Conservation (phyloP, 2,888 invertebrate genomes). For the Dynastes grantii region DNA sequence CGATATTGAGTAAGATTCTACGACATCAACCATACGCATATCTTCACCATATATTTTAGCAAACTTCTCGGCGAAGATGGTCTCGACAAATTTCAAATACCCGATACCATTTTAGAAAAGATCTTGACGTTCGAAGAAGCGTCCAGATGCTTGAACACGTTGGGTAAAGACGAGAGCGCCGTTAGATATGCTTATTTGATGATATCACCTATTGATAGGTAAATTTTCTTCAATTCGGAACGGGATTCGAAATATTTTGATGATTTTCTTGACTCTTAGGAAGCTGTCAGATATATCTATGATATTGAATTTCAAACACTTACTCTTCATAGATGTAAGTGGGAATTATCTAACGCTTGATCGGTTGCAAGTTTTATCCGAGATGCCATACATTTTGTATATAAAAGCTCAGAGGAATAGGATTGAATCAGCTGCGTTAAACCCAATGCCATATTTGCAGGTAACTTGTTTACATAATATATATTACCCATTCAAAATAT, state of each 20-base stretch:
- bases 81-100: not conserved
- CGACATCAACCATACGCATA: too few species aligned
- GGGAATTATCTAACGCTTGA: constrained; percentile 72
- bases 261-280: constrained; percentile 59
- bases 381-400: constrained; percentile 73
- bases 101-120: constrained; percentile 60
- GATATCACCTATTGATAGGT: constrained; percentile 70
- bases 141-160: constrained; percentile 65
- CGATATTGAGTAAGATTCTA: too few species aligned
- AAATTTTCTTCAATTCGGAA: not conserved
- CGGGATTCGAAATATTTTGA: not conserved
- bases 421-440: constrained; percentile 71
- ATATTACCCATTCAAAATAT: too few species aligned
- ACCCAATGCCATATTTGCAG: constrained; percentile 75
- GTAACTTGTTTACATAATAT: constrained; percentile 59
- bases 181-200: constrained; percentile 75
- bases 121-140: constrained; percentile 67
- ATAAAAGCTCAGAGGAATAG: constrained; percentile 75
- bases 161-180: constrained; percentile 69
- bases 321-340: constrained; percentile 75
- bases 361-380: constrained; percentile 71
- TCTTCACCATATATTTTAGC: constrained; percentile 14
- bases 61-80: constrained; percentile 32
- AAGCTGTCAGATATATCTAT: constrained; percentile 73
- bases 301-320: constrained; percentile 72